Evolutionary conservation across 2,888 invertebrate genomes (phyloP).

Genomic region (Brachyptera risi): DNA sequence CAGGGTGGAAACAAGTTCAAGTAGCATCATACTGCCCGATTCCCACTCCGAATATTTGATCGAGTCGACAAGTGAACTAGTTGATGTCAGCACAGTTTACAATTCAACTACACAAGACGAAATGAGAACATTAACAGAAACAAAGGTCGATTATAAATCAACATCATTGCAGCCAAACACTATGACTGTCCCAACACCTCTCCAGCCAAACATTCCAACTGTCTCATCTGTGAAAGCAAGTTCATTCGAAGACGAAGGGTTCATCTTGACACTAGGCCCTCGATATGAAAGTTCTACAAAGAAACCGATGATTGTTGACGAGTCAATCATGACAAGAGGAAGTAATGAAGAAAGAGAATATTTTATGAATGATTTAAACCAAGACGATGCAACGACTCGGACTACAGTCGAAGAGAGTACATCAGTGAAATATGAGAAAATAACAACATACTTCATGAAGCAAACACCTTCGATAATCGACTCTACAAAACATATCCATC

Average conservation of each 20-base stretch:
- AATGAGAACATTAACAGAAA: background rate
- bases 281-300: background rate
- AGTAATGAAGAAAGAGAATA: background rate
- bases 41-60: no score
- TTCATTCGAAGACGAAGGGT: background rate
- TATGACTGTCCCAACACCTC: no score
- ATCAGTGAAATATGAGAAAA: background rate
- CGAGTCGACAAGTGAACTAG: no score
- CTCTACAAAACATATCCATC: slow-evolving; percentile 29
- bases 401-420: background rate
- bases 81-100: background rate
- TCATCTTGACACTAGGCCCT: background rate
- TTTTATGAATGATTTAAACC: background rate
- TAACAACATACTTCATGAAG: background rate
- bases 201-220: no score
- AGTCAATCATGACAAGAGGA: background rate
- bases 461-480: background rate
- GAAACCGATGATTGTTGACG: background rate
- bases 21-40: background rate
- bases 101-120: background rate
- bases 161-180: no score
- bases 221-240: background rate
- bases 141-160: no score
- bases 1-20: background rate
- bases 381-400: background rate